Evolutionary conservation across 2,888 invertebrate genomes (phyloP).

Genomic region (Prenolepis imparis): DNA sequence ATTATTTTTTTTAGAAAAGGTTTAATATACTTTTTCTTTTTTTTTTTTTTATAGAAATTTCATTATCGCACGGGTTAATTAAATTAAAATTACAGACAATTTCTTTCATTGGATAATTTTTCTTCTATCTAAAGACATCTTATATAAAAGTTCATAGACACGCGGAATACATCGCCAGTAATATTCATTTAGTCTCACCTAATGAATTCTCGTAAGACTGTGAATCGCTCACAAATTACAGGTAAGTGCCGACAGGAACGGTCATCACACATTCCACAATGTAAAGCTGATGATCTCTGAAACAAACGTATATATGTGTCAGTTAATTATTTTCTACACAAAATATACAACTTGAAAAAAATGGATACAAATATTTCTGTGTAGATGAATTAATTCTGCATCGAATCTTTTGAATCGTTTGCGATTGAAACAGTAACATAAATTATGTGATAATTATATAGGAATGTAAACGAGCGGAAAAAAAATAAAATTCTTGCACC

Average conservation of each 20-base stretch:
- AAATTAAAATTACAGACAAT: background rate
- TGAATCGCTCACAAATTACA: conserved; percentile 46
- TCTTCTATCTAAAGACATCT: background rate
- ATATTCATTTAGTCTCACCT: conserved; percentile 35
- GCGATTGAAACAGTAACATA: background rate
- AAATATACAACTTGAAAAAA: background rate
- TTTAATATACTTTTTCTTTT: background rate
- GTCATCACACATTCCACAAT: background rate
- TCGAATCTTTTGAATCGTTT: background rate
- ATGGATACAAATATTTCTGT: background rate
- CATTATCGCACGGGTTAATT: background rate
- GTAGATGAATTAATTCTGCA: background rate
- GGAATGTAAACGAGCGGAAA: background rate
- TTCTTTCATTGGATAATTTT: background rate
- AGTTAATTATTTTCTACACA: background rate
- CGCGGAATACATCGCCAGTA: background rate
- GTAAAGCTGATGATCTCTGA: background rate
- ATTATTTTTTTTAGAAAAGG: background rate
- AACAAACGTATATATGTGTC: background rate
- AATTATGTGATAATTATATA: background rate
- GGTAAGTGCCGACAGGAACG: conserved; percentile 32
- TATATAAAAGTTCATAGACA: conserved; percentile 1
- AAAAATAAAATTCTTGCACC: background rate
- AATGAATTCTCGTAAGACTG: conserved; percentile 36
- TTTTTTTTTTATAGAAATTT: background rate